These are phyloP conservation scores for Drosophila insularis DNA, from an alignment of 1,140 invertebrate genomes.

Conservation along the genomic window DNA sequence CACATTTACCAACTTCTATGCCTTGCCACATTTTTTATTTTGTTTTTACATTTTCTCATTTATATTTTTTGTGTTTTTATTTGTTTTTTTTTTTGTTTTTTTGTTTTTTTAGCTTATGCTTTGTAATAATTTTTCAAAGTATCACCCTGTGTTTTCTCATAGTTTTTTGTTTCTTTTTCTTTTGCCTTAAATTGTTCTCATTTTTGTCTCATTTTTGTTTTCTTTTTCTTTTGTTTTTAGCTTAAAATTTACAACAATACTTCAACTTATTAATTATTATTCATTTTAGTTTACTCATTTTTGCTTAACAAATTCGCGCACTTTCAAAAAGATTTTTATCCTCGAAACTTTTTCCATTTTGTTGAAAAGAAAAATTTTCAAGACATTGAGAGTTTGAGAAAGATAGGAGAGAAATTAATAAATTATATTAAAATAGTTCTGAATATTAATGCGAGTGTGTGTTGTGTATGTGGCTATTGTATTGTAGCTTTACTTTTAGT, in stretches of 20 bases:
- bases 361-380: constrained; percentile 24
- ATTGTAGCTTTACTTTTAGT: constrained; percentile 79
- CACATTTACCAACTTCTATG: constrained; percentile 73
- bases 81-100: constrained; percentile 34
- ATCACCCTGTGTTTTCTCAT: constrained; percentile 82
- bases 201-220: constrained; percentile 20
- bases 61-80: constrained; percentile 55
- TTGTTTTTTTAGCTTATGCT: constrained; percentile 59
- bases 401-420: constrained; percentile 20
- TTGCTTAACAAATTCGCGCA: constrained; percentile 68
- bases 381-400: constrained; percentile 14
- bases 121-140: constrained; percentile 81
- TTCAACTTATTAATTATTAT: constrained; percentile 69
- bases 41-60: constrained; percentile 44
- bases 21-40: constrained; percentile 50
- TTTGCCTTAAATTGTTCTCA: constrained; percentile 59
- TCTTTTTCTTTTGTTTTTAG: constrained; percentile 40
- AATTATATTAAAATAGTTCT: constrained; percentile 56
- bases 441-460: constrained; percentile 65
- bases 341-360: constrained; percentile 54
- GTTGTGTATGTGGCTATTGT: constrained; percentile 66
- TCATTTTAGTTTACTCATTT: constrained; percentile 30
- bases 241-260: constrained; percentile 79
- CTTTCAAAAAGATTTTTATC: constrained; percentile 41
- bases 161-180: constrained; percentile 61